Evolutionary conservation across 2,888 invertebrate genomes (phyloP).

Genomic region (Rambutsinella grinnellia): DNA sequence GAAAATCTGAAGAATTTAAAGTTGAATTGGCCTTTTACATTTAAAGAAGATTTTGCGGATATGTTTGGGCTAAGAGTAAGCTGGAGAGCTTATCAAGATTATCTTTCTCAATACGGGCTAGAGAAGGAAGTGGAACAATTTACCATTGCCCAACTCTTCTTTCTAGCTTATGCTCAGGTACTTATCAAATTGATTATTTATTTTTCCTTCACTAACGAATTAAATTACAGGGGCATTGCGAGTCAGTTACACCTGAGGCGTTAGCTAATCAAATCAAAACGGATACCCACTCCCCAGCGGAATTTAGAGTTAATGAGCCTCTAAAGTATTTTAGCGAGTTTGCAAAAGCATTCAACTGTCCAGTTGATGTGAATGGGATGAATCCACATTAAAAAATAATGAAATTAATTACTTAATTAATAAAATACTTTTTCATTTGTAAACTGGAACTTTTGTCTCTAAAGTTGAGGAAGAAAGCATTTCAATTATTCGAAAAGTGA

Average conservation of each 20-base stretch:
- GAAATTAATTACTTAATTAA: too few species aligned
- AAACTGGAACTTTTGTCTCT: too few species aligned
- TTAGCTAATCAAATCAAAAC: conserved; percentile 76
- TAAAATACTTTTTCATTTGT: too few species aligned
- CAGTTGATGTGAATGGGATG: conserved; percentile 70
- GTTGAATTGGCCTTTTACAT: conserved; percentile 83
- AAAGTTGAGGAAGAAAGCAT: too few species aligned
- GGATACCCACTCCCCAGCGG: conserved; percentile 81
- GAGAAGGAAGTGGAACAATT: conserved; percentile 74
- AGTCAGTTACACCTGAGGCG: conserved; percentile 82
- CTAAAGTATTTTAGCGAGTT: conserved; percentile 73
- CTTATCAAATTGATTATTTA: too few species aligned
- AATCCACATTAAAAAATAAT: too few species aligned
- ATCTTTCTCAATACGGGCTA: conserved; percentile 73
- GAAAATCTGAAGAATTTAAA: too few species aligned
- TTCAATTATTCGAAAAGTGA: too few species aligned
- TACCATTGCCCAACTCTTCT: conserved; percentile 86
- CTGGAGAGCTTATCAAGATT: conserved; percentile 84
- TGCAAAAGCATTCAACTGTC: conserved; percentile 71
- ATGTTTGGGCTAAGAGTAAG: conserved; percentile 98
- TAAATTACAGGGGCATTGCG: conserved; percentile 83
- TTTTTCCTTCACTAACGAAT: too few species aligned
- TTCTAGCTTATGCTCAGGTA: conserved; percentile 68
- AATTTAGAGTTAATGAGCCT: conserved; percentile 74
- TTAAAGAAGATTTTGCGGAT: conserved; percentile 71